phyloP scores from a whole-genome alignment of 2,888 invertebrate genomes.

The Choreutis nemorana region DNA sequence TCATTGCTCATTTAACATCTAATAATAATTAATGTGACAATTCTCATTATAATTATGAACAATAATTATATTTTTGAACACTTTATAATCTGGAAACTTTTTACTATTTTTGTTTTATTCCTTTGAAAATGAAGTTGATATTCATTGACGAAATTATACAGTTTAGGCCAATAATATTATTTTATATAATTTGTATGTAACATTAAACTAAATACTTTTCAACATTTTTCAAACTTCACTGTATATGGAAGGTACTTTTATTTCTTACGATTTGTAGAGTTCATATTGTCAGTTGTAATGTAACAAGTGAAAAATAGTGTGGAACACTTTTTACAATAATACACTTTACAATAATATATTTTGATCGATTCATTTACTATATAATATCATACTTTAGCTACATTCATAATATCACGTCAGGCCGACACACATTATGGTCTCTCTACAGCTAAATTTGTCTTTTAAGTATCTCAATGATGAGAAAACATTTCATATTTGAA shows the following conservation, averaged over 20 bases:
- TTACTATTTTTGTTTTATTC: too few species aligned
- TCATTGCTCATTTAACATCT: background rate
- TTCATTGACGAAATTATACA: too few species aligned
- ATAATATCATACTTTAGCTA: constrained; percentile 30
- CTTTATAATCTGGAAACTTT: too few species aligned
- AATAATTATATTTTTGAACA: too few species aligned
- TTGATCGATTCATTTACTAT: constrained; percentile 20
- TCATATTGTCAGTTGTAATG: constrained; percentile 46
- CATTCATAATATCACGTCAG: constrained; percentile 48
- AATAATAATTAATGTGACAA: too few species aligned
- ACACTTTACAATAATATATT: constrained; percentile 19
- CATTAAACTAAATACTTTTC: constrained; percentile 8
- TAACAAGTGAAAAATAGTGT: constrained; percentile 35
- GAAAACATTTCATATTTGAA: too few species aligned
- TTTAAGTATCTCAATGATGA: constrained; percentile 33
- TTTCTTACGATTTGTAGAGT: too few species aligned
- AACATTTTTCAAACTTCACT: constrained; percentile 15
- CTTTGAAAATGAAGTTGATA: too few species aligned
- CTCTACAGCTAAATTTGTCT: constrained; percentile 30
- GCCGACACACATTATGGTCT: constrained; percentile 25
- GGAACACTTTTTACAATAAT: constrained; percentile 21
- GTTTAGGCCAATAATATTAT: constrained; percentile 23
- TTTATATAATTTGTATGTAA: constrained; percentile 21
- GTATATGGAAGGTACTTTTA: constrained; percentile 23
- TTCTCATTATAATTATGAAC: too few species aligned